These are phyloP conservation scores for Erynnis tages DNA, from an alignment of 2,888 invertebrate genomes.

Conservation along the genomic window DNA sequence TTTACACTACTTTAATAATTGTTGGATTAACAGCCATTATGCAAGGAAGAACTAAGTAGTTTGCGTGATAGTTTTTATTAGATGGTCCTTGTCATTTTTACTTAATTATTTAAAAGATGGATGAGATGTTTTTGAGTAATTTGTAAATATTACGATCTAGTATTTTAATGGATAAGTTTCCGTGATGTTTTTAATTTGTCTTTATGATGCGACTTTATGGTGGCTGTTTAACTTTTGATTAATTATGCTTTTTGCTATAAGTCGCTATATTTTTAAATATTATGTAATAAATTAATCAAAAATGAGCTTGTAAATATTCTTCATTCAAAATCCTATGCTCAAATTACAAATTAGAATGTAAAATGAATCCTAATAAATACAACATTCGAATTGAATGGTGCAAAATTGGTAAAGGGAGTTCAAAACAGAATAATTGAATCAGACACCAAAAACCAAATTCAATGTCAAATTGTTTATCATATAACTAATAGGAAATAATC, in stretches of 20 bases:
- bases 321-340: too few species aligned
- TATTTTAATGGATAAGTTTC: conserved; percentile 41
- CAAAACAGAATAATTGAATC: conserved; percentile 6
- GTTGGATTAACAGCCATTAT: too few species aligned
- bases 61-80: too few species aligned
- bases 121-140: conserved; percentile 55
- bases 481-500: conserved; percentile 75
- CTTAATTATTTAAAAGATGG: conserved; percentile 54
- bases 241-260: too few species aligned
- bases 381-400: too few species aligned
- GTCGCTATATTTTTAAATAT: background rate
- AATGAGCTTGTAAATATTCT: too few species aligned
- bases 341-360: too few species aligned
- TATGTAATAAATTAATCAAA: background rate
- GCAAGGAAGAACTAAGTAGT: too few species aligned
- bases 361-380: too few species aligned
- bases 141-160: conserved; percentile 45
- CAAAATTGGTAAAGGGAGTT: too few species aligned
- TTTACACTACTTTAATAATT: too few species aligned
- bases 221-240: too few species aligned
- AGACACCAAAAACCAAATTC: conserved; percentile 5
- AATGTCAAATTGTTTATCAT: conserved; percentile 43
- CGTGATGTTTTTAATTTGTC: background rate
- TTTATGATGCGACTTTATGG: background rate
- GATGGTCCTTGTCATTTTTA: conserved; percentile 45